Evolutionary conservation across 2,113 vertebrate species (phyloP), one percentile per base, ranked within the genome.

Genomic region (Vulpes vulpes): DNA sequence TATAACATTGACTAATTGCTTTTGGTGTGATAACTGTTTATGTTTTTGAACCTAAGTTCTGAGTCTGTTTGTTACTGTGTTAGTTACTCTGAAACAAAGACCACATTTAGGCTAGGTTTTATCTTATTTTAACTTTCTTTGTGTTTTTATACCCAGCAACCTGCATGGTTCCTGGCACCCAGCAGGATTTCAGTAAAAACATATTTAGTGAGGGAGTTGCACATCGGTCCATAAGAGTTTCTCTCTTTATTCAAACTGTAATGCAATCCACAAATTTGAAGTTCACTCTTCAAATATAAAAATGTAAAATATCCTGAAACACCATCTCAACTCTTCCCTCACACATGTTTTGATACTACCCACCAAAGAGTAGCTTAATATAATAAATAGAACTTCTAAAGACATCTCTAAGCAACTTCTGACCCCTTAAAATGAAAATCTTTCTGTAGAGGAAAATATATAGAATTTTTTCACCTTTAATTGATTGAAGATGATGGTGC

Each of bases 401-500:
- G 64, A 73, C 69, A 62, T 19, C 67, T 65, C 32, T n/a, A 25
- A 78, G 23, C 55, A 78, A 53, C 74, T 93, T 80, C 59, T 92
- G 89, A 87, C 83, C 92, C 60, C 89, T 79, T 94, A 60, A 98
- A 97, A 64, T 15, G 85, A 90, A 49, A 23, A 5, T 83, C 93
- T 60, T 25, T 97, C 3, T 89, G 83, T 51, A 43, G 65, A 84
- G 71, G 92, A 96, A 95, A 94, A 93, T 0, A 51, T 11, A 11
- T 32, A 67, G 90, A 92, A 3, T 94, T 59, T 92, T 80, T 88
- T 88, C 80, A 95, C 93, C 53, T 95, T 97, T 91, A 30, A 80
- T 96, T 95, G 83, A 93, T 97, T 95, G 89, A 97, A 91, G 94
- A 91, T 43, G 69, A 79, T 96, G 96, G 51, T 73, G 22, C 93